These are phyloP conservation scores for Drosophila malerkotliana DNA, from an alignment of 1,140 invertebrate species.

Conservation along the genomic window DNA sequence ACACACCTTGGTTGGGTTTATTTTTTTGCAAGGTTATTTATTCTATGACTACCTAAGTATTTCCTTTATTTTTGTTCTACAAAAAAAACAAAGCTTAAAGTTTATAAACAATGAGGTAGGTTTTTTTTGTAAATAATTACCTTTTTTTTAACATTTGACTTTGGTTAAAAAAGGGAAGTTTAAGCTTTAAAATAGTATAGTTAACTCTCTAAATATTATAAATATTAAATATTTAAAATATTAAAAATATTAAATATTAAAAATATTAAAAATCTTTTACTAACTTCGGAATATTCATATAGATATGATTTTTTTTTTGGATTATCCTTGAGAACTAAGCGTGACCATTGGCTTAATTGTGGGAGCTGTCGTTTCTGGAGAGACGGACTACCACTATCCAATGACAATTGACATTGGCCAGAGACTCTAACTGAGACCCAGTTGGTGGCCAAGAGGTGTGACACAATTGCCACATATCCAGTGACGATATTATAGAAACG, in stretches of 20 bases:
- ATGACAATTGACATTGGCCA: slow-evolving; percentile 76
- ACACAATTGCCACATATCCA: slow-evolving; percentile 72
- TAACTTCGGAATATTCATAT: too few species aligned
- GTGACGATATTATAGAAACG: slow-evolving; percentile 17
- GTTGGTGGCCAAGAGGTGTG: slow-evolving; percentile 53
- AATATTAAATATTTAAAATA: too few species aligned
- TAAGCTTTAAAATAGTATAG: too few species aligned
- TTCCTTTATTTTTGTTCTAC: neutral
- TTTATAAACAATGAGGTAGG: neutral
- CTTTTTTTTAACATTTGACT: neutral
- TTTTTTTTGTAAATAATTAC: neutral
- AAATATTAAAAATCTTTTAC: too few species aligned
- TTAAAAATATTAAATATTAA: too few species aligned
- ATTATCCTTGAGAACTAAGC: neutral
- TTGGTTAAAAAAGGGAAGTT: neutral
- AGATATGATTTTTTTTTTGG: neutral
- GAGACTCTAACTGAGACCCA: neutral
- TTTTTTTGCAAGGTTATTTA: neutral
- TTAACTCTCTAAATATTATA: too few species aligned
- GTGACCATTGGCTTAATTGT: slow-evolving; percentile 2
- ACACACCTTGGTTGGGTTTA: neutral
- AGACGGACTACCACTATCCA: slow-evolving; percentile 27
- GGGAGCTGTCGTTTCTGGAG: neutral
- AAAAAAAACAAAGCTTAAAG: neutral
- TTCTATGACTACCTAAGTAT: neutral